Conservation (phyloP, 2,888 invertebrate species). For the Lepidochrysops patricia region DNA sequence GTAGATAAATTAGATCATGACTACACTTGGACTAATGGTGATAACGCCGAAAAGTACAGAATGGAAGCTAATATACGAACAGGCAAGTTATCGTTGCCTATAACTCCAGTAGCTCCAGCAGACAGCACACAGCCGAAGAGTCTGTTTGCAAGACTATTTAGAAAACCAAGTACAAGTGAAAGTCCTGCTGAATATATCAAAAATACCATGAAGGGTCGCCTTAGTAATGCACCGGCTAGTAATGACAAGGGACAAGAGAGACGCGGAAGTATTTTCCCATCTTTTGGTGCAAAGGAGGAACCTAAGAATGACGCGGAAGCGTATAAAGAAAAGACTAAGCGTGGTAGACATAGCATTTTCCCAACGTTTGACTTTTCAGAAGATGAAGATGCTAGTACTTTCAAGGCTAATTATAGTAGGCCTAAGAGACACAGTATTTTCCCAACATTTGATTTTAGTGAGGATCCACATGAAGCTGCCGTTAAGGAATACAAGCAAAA, state of each 20-base stretch:
- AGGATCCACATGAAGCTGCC: conserved; percentile 40
- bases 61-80: conserved; percentile 62
- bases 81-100: conserved; percentile 58
- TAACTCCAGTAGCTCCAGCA: conserved; percentile 32
- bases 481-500: conserved; percentile 50
- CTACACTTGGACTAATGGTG: conserved; percentile 81
- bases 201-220: conserved; percentile 49
- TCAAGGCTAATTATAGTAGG: conserved; percentile 44
- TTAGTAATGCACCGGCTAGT: conserved; percentile 42
- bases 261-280: conserved; percentile 55
- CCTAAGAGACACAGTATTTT: conserved; percentile 57
- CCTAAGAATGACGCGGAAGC: conserved; percentile 44
- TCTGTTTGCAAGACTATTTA: conserved; percentile 47
- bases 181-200: conserved; percentile 50
- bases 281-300: conserved; percentile 40
- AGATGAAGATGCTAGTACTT: conserved; percentile 49
- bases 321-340: conserved; percentile 48
- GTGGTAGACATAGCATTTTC: conserved; percentile 53
- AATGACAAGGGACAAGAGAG: conserved; percentile 38
- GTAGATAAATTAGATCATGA: conserved; percentile 63
- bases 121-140: conserved; percentile 39
- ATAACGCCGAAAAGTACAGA: conserved; percentile 74
- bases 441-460: conserved; percentile 55
- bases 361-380: conserved; percentile 60
- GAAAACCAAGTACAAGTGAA: conserved; percentile 49